Conservation (phyloP, 2,888 invertebrate species). For the Chromoteleia sp. region DNA sequence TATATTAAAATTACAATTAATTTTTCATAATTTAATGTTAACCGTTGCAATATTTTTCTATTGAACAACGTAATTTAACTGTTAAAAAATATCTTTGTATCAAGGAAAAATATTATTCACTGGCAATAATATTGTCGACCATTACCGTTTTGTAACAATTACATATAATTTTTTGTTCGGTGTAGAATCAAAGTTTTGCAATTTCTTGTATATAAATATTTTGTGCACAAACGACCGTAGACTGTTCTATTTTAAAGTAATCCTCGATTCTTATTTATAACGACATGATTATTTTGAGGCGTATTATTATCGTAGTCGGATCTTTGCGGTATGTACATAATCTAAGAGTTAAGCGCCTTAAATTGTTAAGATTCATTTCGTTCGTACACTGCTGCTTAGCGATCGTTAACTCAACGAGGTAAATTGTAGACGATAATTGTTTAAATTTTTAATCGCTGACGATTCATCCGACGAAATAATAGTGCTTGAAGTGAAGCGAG, state of each 20-base stretch:
- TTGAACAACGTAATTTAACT: no score
- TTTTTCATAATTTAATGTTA: no score
- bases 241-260: slow-evolving; percentile 40
- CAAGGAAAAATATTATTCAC: no score
- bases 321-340: slow-evolving; percentile 38
- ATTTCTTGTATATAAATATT: slow-evolving; percentile 24
- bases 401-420: slow-evolving; percentile 8
- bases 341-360: slow-evolving; percentile 14
- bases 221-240: slow-evolving; percentile 26
- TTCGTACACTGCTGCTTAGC: slow-evolving; percentile 30
- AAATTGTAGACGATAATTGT: neutral
- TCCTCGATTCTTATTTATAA: slow-evolving; percentile 24
- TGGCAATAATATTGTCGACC: no score
- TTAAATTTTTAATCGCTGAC: neutral
- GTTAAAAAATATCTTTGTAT: no score
- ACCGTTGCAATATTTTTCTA: no score
- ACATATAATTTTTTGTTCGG: no score
- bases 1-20: no score
- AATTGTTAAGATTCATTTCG: slow-evolving; percentile 9
- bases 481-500: slow-evolving; percentile 34
- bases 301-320: slow-evolving; percentile 23
- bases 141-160: no score
- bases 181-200: slow-evolving; percentile 10
- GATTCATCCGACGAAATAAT: slow-evolving; percentile 8
- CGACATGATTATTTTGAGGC: slow-evolving; percentile 1